Base-by-base conservation (phyloP, 2,888 invertebrate species). In the Macaria notata region DNA sequence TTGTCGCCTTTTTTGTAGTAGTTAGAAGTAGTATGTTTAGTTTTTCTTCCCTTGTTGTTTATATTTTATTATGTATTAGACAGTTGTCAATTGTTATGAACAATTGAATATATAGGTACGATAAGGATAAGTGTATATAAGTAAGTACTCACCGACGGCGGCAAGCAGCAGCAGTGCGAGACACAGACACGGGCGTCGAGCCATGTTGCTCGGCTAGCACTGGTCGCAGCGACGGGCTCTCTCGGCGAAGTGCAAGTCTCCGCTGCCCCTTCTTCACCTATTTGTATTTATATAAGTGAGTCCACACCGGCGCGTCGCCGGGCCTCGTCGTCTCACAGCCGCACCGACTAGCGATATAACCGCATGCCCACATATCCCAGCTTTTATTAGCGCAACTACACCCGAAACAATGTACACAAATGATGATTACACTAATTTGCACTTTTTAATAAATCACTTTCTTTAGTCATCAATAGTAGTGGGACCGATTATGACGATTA, bases 211-310 rank as follows among this genome's bases (percentile, higher is more conserved):
- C 89, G 88, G 82, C 79, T 79, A 79, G 79, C 83, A 88, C 89
- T 89, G 89, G 83, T 77, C 78, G 75, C 74, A 79, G 79, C 79
- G 79, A 78, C 81, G 84, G 79, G 81, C 83, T 77, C 82, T 79
- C 78, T 78, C 82, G 84, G 83, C 86, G 89, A 90, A 90, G 88
- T 89, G 88, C 89, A 88, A 86, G 84, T 88, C 76, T 82, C 79
- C 79, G 76, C 73, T 80, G 88, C 91, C 91, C 91, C 91, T 19
- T 90, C 91, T 89, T 89, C 86, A 85, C 81, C 86, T 88, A 88
- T 88, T 89, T 88, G 88, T 88, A 88, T 90, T 90, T 91, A 91
- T 91, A 90, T 89, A 90, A 90, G 82, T 72, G 82, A 78, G 77
- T 76, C 75, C 72, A 73, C 75, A 71, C 72, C 75, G 72, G 68